Conservation (phyloP, 2,113 vertebrate species). For the Eidolon helvum region DNA sequence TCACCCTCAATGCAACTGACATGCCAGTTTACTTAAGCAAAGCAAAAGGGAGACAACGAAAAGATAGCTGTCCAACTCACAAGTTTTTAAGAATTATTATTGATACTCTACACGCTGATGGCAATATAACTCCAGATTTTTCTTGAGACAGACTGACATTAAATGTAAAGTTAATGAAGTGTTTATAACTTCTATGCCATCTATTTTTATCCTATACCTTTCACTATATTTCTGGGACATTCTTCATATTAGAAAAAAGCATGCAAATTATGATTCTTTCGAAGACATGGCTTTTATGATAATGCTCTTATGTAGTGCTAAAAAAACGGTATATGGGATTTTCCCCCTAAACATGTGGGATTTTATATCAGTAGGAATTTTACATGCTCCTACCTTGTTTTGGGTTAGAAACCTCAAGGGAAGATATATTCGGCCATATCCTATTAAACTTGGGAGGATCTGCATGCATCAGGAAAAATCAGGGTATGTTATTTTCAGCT, state of each 20-base stretch:
- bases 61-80: not conserved
- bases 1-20: constrained; percentile 19
- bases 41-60: constrained; percentile 56
- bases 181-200: not conserved
- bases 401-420: constrained; percentile 99
- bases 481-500: constrained; percentile 93
- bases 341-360: constrained; percentile 70
- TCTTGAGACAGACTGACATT: constrained; percentile 40
- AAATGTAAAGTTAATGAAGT: not conserved
- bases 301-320: constrained; percentile 31
- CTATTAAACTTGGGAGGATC: constrained; percentile 90
- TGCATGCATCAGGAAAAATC: constrained; percentile 96
- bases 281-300: constrained; percentile 42
- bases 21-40: constrained; percentile 60
- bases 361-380: constrained; percentile 82
- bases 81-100: constrained; percentile 30
- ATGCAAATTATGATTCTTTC: constrained; percentile 49
- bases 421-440: constrained; percentile 98
- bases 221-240: not conserved
- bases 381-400: constrained; percentile 97
- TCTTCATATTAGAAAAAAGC: constrained; percentile 44
- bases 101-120: not conserved
- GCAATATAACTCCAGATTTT: constrained; percentile 32
- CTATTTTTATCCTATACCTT: not conserved
- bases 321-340: constrained; percentile 36